phyloP scores from a whole-genome alignment of 2,113 vertebrate species.

The Heterotilapia buettikoferi region DNA sequence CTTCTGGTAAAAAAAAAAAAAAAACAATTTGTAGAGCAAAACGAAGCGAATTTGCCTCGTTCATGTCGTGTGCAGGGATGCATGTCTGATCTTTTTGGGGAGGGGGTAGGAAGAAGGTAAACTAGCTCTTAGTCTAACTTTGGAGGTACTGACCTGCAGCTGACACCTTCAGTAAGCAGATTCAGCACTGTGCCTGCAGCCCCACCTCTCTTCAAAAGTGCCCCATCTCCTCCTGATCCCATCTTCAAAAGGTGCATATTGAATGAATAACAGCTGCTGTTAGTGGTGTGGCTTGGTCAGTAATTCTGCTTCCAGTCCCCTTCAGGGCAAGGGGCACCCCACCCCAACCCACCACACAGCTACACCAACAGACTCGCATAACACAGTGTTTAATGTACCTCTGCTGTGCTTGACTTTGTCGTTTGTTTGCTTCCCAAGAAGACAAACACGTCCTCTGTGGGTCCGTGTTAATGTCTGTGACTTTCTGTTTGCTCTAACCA shows the following conservation, averaged over 20 bases:
- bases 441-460: neutral
- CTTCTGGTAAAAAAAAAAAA: neutral
- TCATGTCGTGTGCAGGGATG: neutral
- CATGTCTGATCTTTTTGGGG: neutral
- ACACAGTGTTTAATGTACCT: neutral
- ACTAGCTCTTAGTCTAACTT: neutral
- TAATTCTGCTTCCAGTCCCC: neutral
- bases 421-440: neutral
- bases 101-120: neutral
- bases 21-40: neutral
- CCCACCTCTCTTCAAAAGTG: neutral
- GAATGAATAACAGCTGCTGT: constrained; percentile 33
- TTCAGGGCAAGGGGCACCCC: neutral
- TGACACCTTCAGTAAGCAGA: constrained; percentile 2
- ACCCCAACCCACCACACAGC: neutral
- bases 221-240: neutral
- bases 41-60: neutral
- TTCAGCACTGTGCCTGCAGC: constrained; percentile 17
- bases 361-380: neutral
- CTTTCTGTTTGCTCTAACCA: neutral
- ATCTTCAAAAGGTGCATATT: constrained; percentile 6
- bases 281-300: neutral
- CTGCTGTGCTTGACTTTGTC: neutral
- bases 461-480: neutral
- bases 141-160: neutral